These are phyloP conservation scores for Forbesichthys agassizii DNA, from an alignment of 2,113 vertebrate genomes.

Conservation along the genomic window DNA sequence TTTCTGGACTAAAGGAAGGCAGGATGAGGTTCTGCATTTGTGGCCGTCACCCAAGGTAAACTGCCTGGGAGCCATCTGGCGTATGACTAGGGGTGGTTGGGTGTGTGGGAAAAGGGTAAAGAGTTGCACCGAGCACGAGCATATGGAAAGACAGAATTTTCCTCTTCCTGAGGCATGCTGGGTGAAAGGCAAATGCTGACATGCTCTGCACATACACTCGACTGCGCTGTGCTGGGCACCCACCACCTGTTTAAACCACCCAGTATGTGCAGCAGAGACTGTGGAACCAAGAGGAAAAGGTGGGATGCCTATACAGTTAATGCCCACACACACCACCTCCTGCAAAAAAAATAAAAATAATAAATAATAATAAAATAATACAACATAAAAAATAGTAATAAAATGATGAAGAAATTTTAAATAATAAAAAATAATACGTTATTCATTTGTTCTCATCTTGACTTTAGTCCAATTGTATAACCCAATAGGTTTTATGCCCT, in stretches of 20 bases:
- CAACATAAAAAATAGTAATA: neutral
- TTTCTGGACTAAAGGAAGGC: slow-evolving; percentile 13
- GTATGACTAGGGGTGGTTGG: slow-evolving; percentile 75
- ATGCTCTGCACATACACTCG: slow-evolving; percentile 89
- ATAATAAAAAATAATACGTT: neutral
- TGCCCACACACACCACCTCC: slow-evolving; percentile 72
- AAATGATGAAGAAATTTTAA: neutral
- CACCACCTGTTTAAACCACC: slow-evolving; percentile 99
- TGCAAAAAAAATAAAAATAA: slow-evolving; percentile 5
- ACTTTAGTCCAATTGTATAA: slow-evolving; percentile 38
- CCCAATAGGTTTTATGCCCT: slow-evolving; percentile 47
- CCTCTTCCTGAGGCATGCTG: slow-evolving; percentile 90
- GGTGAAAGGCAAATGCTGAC: slow-evolving; percentile 89
- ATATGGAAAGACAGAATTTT: slow-evolving; percentile 99
- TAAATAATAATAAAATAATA: neutral
- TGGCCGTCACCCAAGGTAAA: slow-evolving; percentile 93
- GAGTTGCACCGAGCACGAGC: slow-evolving; percentile 88
- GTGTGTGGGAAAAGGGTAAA: slow-evolving; percentile 78
- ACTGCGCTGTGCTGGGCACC: slow-evolving; percentile 87
- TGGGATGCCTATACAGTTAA: slow-evolving; percentile 34
- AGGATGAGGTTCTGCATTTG: slow-evolving; percentile 85
- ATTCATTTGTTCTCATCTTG: neutral
- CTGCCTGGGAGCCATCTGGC: slow-evolving; percentile 97
- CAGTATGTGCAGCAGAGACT: slow-evolving; percentile 89
- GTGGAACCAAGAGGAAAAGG: slow-evolving; percentile 82